Evolutionary conservation across 2,113 vertebrate genomes (phyloP), one percentile per base, ranked within the genome.

Genomic region (Menura novaehollandiae): DNA sequence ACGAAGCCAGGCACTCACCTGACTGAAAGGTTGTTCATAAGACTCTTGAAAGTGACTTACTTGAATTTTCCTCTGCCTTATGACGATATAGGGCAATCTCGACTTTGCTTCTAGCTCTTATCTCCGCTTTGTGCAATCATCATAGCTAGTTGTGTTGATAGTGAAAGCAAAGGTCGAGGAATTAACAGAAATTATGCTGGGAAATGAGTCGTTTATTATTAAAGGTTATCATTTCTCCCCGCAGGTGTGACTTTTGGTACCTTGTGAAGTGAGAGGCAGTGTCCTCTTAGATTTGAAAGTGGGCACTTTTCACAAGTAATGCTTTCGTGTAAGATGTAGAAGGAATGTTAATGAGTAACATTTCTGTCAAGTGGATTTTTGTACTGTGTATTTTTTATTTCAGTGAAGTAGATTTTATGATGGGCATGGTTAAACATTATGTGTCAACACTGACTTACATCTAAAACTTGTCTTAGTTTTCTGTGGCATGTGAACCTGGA

Each of bases 281-380:
- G 26, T 72, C 58, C 89, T 44, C 24, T 75, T 26, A 27, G 49
- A 23, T 35, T 79, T 44, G 13, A 37, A 32, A n/a, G 47, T 30
- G 39, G 52, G 14, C 77, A 32, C 39, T 91, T 76, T 18, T 76
- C 71, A n/a, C 46, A 56, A 82, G 78, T 17, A 75, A 37, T 30
- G 10, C 58, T 76, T 73, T 91, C 2, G 0, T 56, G 52, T 49
- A 10, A 79, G 81, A 37, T 52, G 44, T 3, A 47, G 86, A 88
- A 73, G 72, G 75, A 85, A 85, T 85, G 75, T 93, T 95, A 91
- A 95, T 81, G 60, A 92, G 33, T 92, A 84, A 90, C 83, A 9
- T 39, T 85, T 79, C 78, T 2, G 7, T 79, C 41, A 52, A 79
- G 88, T 90, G 62, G 53, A 88, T 89, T 90, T 89, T 91, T 88